phyloP scores from a whole-genome alignment of 2,888 invertebrate species.

The Tholera decimalis region DNA sequence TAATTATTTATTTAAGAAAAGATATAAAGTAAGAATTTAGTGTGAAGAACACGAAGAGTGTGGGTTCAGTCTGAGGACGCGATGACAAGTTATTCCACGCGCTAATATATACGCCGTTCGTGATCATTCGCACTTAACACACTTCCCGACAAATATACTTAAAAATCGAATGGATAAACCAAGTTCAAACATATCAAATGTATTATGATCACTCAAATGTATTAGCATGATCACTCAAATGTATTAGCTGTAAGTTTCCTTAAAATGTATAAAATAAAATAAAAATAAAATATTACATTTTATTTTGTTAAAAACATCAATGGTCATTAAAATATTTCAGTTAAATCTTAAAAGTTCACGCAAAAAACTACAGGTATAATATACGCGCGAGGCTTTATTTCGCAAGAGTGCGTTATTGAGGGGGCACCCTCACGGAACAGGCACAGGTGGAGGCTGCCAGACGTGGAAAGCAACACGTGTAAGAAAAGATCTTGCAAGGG shows the following conservation, averaged over 20 bases:
- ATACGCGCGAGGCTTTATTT: too few species aligned
- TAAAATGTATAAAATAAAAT: too few species aligned
- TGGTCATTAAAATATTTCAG: too few species aligned
- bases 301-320: too few species aligned
- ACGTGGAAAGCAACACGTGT: not conserved
- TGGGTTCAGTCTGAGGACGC: conserved; percentile 17
- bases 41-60: conserved; percentile 17
- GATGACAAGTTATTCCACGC: not conserved
- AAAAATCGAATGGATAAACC: conserved; percentile 9
- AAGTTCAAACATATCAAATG: too few species aligned
- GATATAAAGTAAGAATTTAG: not conserved
- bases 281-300: too few species aligned
- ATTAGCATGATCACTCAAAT: too few species aligned
- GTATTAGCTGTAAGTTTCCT: too few species aligned
- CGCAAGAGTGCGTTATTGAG: not conserved
- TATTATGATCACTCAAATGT: too few species aligned
- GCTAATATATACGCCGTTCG: not conserved
- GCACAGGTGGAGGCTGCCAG: not conserved
- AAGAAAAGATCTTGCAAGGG: not conserved
- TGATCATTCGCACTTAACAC: conserved; percentile 6
- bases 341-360: too few species aligned
- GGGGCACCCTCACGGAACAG: too few species aligned
- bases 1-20: conserved; percentile 3
- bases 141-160: conserved; percentile 11
- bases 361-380: too few species aligned